A percentile compares a stretch with the other conserved stretches of the same genome.
Evolutionary conservation across 1,140 invertebrate genomes (phyloP).

Genomic region (Callitettix versicolor): DNA sequence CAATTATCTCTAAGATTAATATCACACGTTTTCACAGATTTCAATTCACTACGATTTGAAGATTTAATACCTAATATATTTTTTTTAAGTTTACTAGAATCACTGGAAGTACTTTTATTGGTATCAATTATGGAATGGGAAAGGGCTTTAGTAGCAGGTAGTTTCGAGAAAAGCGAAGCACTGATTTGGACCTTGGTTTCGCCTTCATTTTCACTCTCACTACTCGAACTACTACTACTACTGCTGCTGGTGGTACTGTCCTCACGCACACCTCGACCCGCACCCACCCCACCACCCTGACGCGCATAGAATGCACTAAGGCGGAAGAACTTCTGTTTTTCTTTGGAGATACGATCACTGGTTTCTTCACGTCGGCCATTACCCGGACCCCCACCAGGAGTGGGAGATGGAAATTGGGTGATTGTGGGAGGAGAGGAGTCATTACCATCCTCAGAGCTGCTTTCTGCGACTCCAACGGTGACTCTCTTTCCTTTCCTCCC

Average conservation of each 20-base stretch:
- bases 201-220: constrained; percentile 18
- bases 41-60: constrained; percentile 2
- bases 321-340: constrained; percentile 77
- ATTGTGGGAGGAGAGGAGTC: constrained; percentile 37
- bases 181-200: constrained; percentile 30
- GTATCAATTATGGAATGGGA: neutral
- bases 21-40: constrained; percentile 12
- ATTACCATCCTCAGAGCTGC: constrained; percentile 47
- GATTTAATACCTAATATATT: constrained; percentile 2
- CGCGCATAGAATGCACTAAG: constrained; percentile 57
- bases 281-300: constrained; percentile 34
- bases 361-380: constrained; percentile 35
- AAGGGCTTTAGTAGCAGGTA: neutral
- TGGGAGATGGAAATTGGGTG: constrained; percentile 34
- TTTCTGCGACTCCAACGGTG: constrained; percentile 36
- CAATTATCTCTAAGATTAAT: constrained; percentile 12
- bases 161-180: constrained; percentile 14
- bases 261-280: constrained; percentile 13
- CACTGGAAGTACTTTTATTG: neutral
- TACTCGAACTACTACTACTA: constrained; percentile 28
- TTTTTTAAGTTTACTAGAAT: neutral
- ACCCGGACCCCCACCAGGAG: constrained; percentile 33
- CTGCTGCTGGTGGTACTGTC: constrained; percentile 28
- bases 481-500: constrained; percentile 30
- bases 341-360: constrained; percentile 64